Percentiles rank a stretch among this genome's conserved stretches.
Evolutionary conservation across 2,113 vertebrate species (phyloP).

Genomic region (Argyrosomus japonicus): DNA sequence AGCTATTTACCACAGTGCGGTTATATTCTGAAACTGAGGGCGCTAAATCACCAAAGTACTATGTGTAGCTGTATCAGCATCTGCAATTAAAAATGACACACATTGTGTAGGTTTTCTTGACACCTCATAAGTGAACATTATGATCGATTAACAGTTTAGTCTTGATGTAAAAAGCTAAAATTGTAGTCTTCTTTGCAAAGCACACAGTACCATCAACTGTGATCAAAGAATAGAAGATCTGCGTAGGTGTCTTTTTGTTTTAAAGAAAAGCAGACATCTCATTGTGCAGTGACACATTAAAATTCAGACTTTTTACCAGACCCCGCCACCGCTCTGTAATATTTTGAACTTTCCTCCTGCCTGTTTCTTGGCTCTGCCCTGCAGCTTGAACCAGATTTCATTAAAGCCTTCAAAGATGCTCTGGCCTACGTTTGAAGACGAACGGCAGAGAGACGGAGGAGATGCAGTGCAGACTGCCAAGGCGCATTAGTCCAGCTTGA

Average conservation of each 20-base stretch:
- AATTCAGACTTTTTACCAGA: not conserved
- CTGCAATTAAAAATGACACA: too few relatives aligned
- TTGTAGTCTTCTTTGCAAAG: not conserved
- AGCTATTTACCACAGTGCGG: too few relatives aligned
- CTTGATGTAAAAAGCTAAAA: not conserved
- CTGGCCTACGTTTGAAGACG: constrained; percentile 20
- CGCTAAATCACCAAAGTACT: too few relatives aligned
- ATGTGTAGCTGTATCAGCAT: too few relatives aligned
- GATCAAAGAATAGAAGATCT: not conserved
- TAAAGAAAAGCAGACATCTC: not conserved
- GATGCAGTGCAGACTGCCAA: constrained; percentile 11
- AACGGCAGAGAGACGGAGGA: not conserved
- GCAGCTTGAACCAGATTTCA: constrained; percentile 43
- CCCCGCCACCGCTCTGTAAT: not conserved
- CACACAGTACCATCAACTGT: not conserved
- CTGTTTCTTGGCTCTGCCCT: constrained; percentile 11
- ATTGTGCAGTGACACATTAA: not conserved
- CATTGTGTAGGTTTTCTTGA: too few relatives aligned
- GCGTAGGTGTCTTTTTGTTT: not conserved
- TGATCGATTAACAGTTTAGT: not conserved
- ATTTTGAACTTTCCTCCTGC: constrained; percentile 8
- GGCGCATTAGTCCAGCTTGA: constrained; percentile 28
- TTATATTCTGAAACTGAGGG: too few relatives aligned
- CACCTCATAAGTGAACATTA: too few relatives aligned
- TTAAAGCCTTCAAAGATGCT: constrained; percentile 48